These are phyloP conservation scores for Idaea aversata DNA, from an alignment of 2,888 invertebrate species.

Conservation along the genomic window DNA sequence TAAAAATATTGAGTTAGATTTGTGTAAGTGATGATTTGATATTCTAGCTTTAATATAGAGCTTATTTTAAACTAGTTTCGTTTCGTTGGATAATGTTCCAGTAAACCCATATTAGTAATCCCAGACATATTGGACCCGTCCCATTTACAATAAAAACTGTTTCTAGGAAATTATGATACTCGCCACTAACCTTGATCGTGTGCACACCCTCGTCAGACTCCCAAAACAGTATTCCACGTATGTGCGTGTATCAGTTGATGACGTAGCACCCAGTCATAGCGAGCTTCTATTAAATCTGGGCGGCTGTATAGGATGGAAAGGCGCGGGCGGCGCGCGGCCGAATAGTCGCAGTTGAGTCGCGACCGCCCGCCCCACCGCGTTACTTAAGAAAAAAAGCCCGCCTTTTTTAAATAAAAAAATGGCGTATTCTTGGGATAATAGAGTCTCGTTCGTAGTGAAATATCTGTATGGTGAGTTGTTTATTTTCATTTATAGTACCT, in stretches of 20 bases:
- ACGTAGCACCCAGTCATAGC: constrained; percentile 24
- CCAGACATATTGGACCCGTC: neutral
- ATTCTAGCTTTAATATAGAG: no score
- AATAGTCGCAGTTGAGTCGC: constrained; percentile 19
- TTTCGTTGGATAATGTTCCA: no score
- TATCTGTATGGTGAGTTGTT: constrained; percentile 88
- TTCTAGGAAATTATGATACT: neutral
- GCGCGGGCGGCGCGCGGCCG: constrained; percentile 57
- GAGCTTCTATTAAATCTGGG: constrained; percentile 35
- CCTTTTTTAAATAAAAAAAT: constrained; percentile 54
- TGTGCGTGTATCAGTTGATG: constrained; percentile 8
- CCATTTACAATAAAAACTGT: neutral
- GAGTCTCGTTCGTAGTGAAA: constrained; percentile 90
- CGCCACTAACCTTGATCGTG: constrained; percentile 2
- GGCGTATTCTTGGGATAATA: constrained; percentile 92
- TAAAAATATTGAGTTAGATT: no score
- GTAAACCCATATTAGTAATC: no score
- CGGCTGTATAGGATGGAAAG: constrained; percentile 38
- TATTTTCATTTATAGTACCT: constrained; percentile 3
- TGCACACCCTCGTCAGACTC: constrained; percentile 4
- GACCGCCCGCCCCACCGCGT: constrained; percentile 23
- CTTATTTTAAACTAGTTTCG: no score
- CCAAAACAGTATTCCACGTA: constrained; percentile 12
- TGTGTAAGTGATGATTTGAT: no score
- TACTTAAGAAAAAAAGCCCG: neutral